Base-by-base conservation (phyloP, 1,140 invertebrate species). In the Leptinotarsa texana region DNA sequence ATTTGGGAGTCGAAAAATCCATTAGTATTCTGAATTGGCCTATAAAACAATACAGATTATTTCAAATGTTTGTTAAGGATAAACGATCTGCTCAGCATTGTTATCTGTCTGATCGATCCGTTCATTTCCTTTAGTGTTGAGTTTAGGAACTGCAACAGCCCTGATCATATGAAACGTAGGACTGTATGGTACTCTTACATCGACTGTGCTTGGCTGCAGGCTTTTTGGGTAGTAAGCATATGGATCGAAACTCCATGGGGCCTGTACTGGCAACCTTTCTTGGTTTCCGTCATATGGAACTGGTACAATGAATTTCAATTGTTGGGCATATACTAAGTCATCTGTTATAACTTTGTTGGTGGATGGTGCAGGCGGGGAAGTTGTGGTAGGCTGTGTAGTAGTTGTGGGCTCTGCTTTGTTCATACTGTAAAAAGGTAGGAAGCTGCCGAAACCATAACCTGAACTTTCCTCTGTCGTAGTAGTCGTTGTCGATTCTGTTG, bases 261-360 rank as follows among this genome's bases (percentile, higher is more conserved):
- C 75, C 21, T 74, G 73, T 6, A 74, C 18, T 3, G 15, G 51
- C 17, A 18, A n/a, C 51, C 15, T 57, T 57, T 18, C 51, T 57
- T 57, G 15, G 15, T 27, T 77, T 51, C 77, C 77, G 48, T 66
- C 75, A 47, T 75, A 81, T 13, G 79, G 79, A 21, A 83, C 78
- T n/a, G 82, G 84, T 51, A 84, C 75, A 17, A 85, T 80, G 72
- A 85, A 82, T 74, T 78, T 79, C 51, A 85, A 69, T 76, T 83
- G 80, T 69, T 83, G 79, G 13, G 78, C 79, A n/a, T 77, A 42
- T 4, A 65, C 72, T 18, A 73, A 24, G 13, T 77, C 69, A n/a
- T 76, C 74, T 47, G 49, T 13, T 69, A 71, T n/a, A 75, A 18
- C 63, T 79, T 76, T 77, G 77, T 70, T 73, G 61, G 49, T 74